phyloP scores from a whole-genome alignment of 30 jellyfish, hydroid and myxozoan species.

The Aurelia aurita complex sp. Pacific region DNA sequence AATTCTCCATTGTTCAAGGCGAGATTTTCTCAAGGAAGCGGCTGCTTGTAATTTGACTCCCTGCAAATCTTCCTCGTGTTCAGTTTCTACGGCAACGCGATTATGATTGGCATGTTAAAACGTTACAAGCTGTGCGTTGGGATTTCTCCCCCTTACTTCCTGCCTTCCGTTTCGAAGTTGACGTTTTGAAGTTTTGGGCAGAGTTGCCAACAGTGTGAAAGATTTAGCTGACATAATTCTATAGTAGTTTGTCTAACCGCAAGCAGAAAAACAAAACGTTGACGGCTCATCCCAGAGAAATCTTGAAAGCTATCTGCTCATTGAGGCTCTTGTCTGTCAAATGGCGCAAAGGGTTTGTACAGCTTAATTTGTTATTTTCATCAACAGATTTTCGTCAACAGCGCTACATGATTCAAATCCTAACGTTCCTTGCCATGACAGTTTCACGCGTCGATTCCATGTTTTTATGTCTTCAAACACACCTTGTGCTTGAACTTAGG shows the following conservation, averaged over 20 bases:
- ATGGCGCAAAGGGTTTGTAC: conserved; percentile 92
- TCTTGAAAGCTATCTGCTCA: conserved; percentile 74
- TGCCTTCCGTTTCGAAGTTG: conserved; percentile 68
- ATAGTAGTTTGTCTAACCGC: conserved; percentile 91
- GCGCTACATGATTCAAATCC: conserved; percentile 50
- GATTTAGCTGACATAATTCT: conserved; percentile 91
- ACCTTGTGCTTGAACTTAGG: conserved; percentile 10
- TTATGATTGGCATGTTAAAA: conserved; percentile 74
- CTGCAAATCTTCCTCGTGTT: conserved; percentile 54
- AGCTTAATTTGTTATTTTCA: conserved; percentile 28
- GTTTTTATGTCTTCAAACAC: conserved; percentile 22
- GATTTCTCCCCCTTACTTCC: conserved; percentile 73
- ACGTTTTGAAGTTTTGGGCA: conserved; percentile 81
- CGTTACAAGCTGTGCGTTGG: conserved; percentile 78
- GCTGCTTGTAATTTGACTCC: conserved; percentile 60
- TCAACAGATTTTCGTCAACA: conserved; percentile 43
- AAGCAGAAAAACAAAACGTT: conserved; percentile 87
- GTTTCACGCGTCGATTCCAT: conserved; percentile 49
- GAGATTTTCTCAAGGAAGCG: conserved; percentile 55
- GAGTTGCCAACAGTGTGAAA: conserved; percentile 89
- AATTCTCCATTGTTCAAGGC: conserved; percentile 21
- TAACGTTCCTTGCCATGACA: conserved; percentile 51
- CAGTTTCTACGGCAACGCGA: conserved; percentile 69
- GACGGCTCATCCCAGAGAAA: conserved; percentile 84
- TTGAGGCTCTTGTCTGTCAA: conserved; percentile 73